A percentile compares a stretch with the other conserved stretches of the same genome.
Conservation (phyloP, 2,113 vertebrate species). For the Eulemur macaco region DNA sequence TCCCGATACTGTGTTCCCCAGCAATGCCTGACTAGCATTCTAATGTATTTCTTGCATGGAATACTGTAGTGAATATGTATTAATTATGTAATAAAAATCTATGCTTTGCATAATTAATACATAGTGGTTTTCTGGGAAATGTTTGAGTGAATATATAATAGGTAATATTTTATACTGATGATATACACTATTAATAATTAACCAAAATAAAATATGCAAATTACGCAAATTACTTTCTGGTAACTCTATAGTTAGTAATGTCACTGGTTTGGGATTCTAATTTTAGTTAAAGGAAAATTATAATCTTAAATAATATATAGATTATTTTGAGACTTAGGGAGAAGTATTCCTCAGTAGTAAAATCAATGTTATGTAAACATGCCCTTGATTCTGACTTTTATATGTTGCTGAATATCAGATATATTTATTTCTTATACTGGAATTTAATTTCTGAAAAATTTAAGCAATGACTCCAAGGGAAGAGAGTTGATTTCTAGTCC, state of each 20-base stretch:
- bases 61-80: not conserved
- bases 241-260: constrained; percentile 10
- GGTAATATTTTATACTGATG: not conserved
- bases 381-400: not conserved
- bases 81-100: constrained; percentile 31
- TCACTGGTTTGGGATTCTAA: not conserved
- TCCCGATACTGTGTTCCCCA: not conserved
- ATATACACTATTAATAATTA: constrained; percentile 11
- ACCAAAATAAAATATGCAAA: constrained; percentile 43
- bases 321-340: not conserved
- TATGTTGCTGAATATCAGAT: not conserved
- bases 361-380: not conserved
- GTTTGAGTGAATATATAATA: not conserved
- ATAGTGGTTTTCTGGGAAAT: not conserved
- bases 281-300: constrained; percentile 55
- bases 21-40: not conserved
- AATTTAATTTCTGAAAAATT: constrained; percentile 28
- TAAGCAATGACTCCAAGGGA: not conserved
- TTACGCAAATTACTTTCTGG: constrained; percentile 35
- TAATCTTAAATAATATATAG: not conserved
- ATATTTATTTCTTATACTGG: not conserved
- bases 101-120: not conserved
- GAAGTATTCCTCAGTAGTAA: not conserved
- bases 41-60: not conserved
- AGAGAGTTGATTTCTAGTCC: not conserved